phyloP scores from a whole-genome alignment of 2,797 vertebrate genomes.

The Coendou prehensilis region DNA sequence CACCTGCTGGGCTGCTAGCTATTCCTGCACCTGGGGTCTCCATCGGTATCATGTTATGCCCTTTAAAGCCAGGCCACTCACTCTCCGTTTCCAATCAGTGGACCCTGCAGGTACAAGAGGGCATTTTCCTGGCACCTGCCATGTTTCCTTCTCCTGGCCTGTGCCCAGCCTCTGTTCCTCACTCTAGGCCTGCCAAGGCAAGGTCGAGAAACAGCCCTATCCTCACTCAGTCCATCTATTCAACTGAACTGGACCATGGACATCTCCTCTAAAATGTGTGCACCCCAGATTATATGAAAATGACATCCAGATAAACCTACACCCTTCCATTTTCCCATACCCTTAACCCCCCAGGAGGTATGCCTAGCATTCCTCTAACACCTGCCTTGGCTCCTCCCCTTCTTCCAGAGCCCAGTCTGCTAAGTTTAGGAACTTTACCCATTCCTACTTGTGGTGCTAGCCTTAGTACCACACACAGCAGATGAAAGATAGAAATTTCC shows the following conservation, averaged over 20 bases:
- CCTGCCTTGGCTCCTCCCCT: neutral
- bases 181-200: too few species aligned
- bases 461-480: neutral
- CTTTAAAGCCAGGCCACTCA: neutral
- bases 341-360: neutral
- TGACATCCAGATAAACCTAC: neutral
- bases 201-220: neutral
- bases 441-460: neutral
- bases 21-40: neutral
- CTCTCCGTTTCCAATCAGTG: neutral
- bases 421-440: neutral
- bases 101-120: neutral
- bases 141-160: neutral
- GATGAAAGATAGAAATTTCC: neutral
- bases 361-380: neutral
- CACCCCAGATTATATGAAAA: neutral
- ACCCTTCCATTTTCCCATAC: neutral
- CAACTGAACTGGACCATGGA: neutral
- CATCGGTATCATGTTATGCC: too few species aligned
- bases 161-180: too few species aligned
- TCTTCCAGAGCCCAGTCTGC: neutral
- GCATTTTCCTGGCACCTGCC: neutral
- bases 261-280: neutral
- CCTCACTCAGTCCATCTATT: neutral
- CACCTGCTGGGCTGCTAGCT: neutral